phyloP scores from a whole-genome alignment of 2,113 vertebrate genomes.

The Pitta sordida region DNA sequence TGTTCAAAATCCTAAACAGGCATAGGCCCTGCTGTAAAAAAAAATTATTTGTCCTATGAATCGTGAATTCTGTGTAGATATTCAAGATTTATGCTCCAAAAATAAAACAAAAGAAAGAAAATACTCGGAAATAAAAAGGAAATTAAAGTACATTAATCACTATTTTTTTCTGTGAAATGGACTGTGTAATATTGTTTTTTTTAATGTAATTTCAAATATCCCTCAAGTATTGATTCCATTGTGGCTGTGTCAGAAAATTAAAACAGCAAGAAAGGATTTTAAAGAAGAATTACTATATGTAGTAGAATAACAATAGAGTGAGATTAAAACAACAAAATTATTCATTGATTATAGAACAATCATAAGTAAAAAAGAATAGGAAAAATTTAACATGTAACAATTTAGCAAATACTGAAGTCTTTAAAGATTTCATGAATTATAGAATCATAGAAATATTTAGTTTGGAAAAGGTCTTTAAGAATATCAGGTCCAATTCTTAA shows the following conservation, averaged over 20 bases:
- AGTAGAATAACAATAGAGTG: neutral
- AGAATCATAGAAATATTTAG: neutral
- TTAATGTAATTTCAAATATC: neutral
- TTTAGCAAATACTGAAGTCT: neutral
- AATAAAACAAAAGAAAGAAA: neutral
- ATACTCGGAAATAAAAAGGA: neutral
- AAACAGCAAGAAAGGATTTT: neutral
- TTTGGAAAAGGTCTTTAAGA: neutral
- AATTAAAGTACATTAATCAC: neutral
- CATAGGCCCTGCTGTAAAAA: neutral
- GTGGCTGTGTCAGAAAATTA: neutral
- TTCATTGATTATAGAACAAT: neutral
- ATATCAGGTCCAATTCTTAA: neutral
- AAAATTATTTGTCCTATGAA: neutral
- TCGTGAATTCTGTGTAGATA: neutral
- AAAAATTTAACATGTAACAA: neutral
- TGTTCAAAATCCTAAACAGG: neutral
- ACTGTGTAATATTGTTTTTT: neutral
- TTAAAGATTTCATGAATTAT: neutral
- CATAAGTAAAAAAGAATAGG: neutral
- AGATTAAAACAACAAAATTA: neutral
- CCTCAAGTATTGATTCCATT: neutral
- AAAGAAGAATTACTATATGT: conserved; percentile 27
- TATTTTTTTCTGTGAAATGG: neutral
- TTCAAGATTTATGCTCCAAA: neutral